Conservation (phyloP, 2,113 vertebrate genomes). For the Poeciliopsis turrubarensis region DNA sequence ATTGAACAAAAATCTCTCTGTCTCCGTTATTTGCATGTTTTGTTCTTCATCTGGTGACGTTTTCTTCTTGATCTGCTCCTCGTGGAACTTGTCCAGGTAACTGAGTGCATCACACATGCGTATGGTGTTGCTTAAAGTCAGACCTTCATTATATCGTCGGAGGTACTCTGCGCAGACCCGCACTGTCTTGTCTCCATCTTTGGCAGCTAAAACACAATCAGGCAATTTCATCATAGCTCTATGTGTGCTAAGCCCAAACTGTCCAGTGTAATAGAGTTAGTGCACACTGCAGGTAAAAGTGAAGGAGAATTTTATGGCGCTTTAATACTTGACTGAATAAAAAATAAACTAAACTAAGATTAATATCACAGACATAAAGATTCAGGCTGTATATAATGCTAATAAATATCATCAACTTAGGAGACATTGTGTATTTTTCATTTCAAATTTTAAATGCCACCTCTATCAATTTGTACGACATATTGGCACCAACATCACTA, state of each 20-base stretch:
- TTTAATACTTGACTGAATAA: neutral
- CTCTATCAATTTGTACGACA: neutral
- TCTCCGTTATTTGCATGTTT: constrained; percentile 80
- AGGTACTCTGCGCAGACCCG: constrained; percentile 91
- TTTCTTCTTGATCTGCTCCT: constrained; percentile 87
- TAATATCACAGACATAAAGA: neutral
- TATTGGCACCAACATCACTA: no score
- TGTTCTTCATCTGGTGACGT: constrained; percentile 68
- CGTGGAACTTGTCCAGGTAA: constrained; percentile 85
- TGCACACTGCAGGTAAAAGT: neutral
- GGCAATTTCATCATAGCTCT: neutral
- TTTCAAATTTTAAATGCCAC: neutral
- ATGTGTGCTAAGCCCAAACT: neutral
- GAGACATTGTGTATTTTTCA: neutral
- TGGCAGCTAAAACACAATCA: constrained; percentile 81
- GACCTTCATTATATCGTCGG: constrained; percentile 90
- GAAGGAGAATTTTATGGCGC: neutral
- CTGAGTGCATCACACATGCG: constrained; percentile 89
- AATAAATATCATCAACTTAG: neutral
- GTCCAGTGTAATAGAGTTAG: neutral
- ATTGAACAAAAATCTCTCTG: constrained; percentile 86
- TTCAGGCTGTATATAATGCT: neutral
- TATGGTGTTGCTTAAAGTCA: constrained; percentile 91
- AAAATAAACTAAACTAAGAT: neutral
- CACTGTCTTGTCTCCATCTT: constrained; percentile 84